phyloP scores from a whole-genome alignment of 2,888 invertebrate genomes.

The Heliconius ethilla region DNA sequence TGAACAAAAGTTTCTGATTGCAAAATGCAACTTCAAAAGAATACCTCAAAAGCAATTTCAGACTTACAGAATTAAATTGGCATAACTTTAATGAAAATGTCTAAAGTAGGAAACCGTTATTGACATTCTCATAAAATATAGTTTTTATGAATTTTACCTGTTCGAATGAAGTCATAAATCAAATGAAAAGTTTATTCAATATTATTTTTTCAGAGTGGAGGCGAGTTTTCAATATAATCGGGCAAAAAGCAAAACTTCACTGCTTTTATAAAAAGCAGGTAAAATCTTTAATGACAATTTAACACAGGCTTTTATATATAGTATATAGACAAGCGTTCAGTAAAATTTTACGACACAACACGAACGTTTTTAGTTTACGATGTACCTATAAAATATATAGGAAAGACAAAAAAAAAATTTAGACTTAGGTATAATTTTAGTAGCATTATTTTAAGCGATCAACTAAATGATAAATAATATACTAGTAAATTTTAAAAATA shows the following conservation, averaged over 20 bases:
- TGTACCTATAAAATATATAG: neutral
- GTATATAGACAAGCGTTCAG: neutral
- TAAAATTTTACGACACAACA: slow-evolving; percentile 16
- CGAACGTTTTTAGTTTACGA: slow-evolving; percentile 13
- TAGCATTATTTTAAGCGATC: neutral
- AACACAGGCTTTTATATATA: slow-evolving; percentile 5
- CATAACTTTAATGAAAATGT: slow-evolving; percentile 21
- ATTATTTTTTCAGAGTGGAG: neutral
- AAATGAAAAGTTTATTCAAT: slow-evolving; percentile 1
- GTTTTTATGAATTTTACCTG: slow-evolving; percentile 1
- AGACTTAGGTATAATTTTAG: neutral
- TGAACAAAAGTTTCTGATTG: neutral
- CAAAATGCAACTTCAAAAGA: slow-evolving; percentile 9
- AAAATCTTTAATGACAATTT: neutral
- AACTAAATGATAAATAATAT: neutral
- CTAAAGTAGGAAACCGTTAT: slow-evolving; percentile 7
- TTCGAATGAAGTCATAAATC: slow-evolving; percentile 3
- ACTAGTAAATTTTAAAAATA: neutral
- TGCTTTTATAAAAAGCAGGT: neutral
- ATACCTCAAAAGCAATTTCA: slow-evolving; percentile 1
- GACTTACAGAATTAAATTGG: slow-evolving; percentile 9
- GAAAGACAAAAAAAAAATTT: neutral
- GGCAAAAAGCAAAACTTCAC: neutral
- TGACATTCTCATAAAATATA: neutral
- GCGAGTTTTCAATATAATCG: neutral